Base-by-base conservation (phyloP, 2,888 invertebrate genomes). In the Eutolmus rufibarbis region DNA sequence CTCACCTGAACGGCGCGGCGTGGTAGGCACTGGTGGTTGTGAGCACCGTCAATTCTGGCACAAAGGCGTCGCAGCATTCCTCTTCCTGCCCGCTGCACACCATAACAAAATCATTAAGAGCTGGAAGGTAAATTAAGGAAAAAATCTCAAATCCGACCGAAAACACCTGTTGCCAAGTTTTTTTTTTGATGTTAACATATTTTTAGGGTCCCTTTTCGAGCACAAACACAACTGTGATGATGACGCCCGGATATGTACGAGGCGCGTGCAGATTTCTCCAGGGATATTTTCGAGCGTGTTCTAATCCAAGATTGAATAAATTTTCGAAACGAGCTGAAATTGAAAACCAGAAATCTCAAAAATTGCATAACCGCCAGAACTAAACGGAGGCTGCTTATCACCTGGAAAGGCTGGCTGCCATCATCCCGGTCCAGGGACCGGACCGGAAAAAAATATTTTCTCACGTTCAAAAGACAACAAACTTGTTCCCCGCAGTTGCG, bases 371-470 rank as follows among this genome's bases (percentile, higher is more conserved):
- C 28, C 66, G 66, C 66, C 66, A 66, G 14, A 8, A 76, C 76
- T 76, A 12, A n/a, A 76, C 76, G 28, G 7, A 28, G 74, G 19
- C 74, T 28, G 16, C 28, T 31, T 34, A 74, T 28, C 74, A 23
- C 12, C 74, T 31, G 14, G 40, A 40, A 28, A 34, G 34, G 34
- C 2, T 74, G 74, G 23, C 2, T 34, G n/a, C 74, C 74, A 40
- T 31, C n/a, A 37, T 76, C 40, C 40, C 76, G 40, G 76, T 76
- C 40, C 40, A 9, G 40, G 76, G 34, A 82, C 66, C 23, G 40
- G 57, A 82, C 56, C 66, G 85, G 66, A 85, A 79, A 86, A n/a
- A 86, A 85, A 85, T 43, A 86, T 79, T 86, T 86, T 86, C 86
- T 78, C 86, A 86, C 86, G 78, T 57, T 86, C 78, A 40, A 79